Conservation (phyloP, 2,113 vertebrate genomes). For the Siniperca chuatsi region DNA sequence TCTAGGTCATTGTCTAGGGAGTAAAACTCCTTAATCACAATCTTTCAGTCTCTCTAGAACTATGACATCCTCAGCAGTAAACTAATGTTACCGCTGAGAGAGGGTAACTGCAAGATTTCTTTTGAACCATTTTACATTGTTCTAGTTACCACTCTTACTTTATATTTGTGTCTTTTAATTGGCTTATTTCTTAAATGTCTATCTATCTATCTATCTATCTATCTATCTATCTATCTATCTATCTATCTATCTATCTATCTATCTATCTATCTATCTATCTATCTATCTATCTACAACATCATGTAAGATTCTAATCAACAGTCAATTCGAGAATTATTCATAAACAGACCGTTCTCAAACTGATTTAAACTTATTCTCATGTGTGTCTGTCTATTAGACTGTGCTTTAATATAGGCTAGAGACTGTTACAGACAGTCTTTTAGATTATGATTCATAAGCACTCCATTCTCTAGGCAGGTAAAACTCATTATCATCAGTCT, state of each 20-base stretch:
- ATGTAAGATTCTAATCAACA: constrained; percentile 25
- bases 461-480: constrained; percentile 72
- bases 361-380: constrained; percentile 42
- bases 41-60: constrained; percentile 58
- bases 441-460: constrained; percentile 76
- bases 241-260: background rate
- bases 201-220: background rate
- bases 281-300: background rate
- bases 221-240: background rate
- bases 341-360: constrained; percentile 28
- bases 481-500: constrained; percentile 77
- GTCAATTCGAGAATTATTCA: constrained; percentile 25
- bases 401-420: constrained; percentile 59
- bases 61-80: constrained; percentile 62
- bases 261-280: background rate
- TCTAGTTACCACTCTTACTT: constrained; percentile 5
- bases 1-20: constrained; percentile 63
- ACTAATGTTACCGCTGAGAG: constrained; percentile 54
- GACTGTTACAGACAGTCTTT: constrained; percentile 60
- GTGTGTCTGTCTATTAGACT: constrained; percentile 49
- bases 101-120: constrained; percentile 27
- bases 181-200: background rate
- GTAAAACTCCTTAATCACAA: constrained; percentile 67
- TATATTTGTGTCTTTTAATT: constrained; percentile 12
- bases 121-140: background rate